Evolutionary conservation across 2,888 invertebrate species (phyloP).

Genomic region (Eurois occulta): DNA sequence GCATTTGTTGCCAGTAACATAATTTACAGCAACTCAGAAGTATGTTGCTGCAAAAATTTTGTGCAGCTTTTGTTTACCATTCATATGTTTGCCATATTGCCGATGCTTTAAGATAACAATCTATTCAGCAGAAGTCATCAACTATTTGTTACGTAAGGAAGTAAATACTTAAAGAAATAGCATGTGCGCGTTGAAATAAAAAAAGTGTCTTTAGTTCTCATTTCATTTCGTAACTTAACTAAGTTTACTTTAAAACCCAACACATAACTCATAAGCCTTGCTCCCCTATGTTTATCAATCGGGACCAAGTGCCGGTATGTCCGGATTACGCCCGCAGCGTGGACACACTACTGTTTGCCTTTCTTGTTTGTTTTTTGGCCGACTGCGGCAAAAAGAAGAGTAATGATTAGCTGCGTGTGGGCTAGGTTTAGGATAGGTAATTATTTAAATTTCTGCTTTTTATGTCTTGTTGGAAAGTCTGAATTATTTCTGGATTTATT

Average conservation of each 20-base stretch:
- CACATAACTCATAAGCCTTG: constrained; percentile 51
- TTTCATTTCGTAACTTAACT: constrained; percentile 6
- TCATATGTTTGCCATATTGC: background rate
- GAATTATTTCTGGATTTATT: background rate
- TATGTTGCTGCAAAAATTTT: background rate
- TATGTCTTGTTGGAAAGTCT: background rate
- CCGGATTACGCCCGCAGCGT: constrained; percentile 64
- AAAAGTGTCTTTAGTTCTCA: background rate
- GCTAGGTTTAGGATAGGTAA: constrained; percentile 31
- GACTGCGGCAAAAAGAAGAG: constrained; percentile 56
- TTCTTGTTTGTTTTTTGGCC: constrained; percentile 63
- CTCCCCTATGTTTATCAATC: constrained; percentile 61
- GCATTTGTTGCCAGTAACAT: background rate
- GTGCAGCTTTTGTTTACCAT: background rate
- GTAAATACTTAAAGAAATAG: background rate
- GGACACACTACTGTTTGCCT: constrained; percentile 63
- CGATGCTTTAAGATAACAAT: background rate
- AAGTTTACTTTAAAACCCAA: constrained; percentile 39
- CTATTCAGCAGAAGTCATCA: background rate
- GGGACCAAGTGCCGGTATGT: constrained; percentile 57
- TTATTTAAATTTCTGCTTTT: constrained; percentile 39
- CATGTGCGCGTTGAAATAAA: background rate
- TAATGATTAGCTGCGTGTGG: constrained; percentile 53
- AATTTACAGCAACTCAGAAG: background rate
- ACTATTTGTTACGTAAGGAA: constrained; percentile 3